Conservation (phyloP, 1,140 invertebrate genomes). For the Hylyphantes graminicola region DNA sequence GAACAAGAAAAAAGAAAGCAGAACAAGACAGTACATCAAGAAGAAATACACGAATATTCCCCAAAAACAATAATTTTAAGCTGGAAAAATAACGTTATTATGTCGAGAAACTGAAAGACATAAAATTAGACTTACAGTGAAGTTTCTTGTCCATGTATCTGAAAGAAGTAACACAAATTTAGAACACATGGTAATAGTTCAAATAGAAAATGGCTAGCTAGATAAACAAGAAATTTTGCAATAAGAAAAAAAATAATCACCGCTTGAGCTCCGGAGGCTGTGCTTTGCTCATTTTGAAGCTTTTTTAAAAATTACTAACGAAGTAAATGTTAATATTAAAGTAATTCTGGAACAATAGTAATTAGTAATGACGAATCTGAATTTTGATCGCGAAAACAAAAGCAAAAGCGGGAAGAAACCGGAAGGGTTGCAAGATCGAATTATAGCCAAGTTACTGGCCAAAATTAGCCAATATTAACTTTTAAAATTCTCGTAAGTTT, state of each 20-base stretch:
- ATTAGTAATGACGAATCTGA: no score
- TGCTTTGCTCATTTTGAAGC: slow-evolving; percentile 79
- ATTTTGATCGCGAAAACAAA: no score
- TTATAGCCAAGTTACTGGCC: no score
- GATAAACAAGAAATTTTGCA: not conserved
- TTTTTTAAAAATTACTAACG: no score
- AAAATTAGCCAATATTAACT: no score
- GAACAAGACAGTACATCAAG: no score
- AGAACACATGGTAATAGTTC: not conserved
- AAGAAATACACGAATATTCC: not conserved
- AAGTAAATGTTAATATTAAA: no score
- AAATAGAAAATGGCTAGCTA: not conserved
- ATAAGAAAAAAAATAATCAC: not conserved
- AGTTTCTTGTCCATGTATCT: slow-evolving; percentile 89
- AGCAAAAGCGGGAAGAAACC: no score
- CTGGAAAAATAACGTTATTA: no score
- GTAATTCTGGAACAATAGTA: no score
- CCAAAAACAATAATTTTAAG: not conserved
- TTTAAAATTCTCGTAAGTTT: no score
- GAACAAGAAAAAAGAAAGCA: not conserved
- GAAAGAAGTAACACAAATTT: not conserved
- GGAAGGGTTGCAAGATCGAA: no score
- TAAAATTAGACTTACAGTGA: slow-evolving; percentile 71
- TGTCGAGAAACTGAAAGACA: not conserved
- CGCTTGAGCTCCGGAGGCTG: slow-evolving; percentile 88